phyloP scores from a whole-genome alignment of 2,113 vertebrate genomes.

The Spheniscus mendiculus region DNA sequence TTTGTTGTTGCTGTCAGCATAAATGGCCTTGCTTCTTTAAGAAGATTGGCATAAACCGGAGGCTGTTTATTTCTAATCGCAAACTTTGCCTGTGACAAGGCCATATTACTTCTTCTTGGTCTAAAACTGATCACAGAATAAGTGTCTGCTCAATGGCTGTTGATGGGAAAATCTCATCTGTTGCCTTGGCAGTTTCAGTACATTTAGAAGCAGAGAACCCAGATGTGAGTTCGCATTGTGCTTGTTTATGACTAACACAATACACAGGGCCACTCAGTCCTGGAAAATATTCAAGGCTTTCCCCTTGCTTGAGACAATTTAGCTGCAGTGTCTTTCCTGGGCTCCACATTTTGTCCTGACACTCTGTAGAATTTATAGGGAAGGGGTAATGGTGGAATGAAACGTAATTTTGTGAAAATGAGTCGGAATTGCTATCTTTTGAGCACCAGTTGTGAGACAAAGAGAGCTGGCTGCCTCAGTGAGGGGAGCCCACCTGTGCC shows the following conservation, averaged over 20 bases:
- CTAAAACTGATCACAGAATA: constrained; percentile 23
- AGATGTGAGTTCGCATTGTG: neutral
- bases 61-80: neutral
- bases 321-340: neutral
- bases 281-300: neutral
- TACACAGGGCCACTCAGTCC: neutral
- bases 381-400: neutral
- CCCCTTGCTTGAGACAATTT: constrained; percentile 10
- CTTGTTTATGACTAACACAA: constrained; percentile 36
- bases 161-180: constrained; percentile 47
- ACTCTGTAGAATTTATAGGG: neutral
- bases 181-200: constrained; percentile 43
- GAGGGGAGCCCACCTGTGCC: neutral
- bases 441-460: neutral
- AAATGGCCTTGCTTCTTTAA: neutral
- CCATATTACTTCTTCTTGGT: constrained; percentile 1
- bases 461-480: neutral
- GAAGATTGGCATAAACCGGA: neutral
- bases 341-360: neutral
- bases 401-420: neutral
- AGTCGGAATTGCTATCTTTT: neutral
- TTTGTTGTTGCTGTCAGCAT: neutral
- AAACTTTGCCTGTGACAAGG: neutral
- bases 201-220: constrained; percentile 40
- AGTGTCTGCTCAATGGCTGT: constrained; percentile 18